Percentiles rank a stretch among this genome's conserved stretches.
Evolutionary conservation across 2,797 vertebrate genomes (phyloP).

Genomic region (Hemibagrus guttatus): DNA sequence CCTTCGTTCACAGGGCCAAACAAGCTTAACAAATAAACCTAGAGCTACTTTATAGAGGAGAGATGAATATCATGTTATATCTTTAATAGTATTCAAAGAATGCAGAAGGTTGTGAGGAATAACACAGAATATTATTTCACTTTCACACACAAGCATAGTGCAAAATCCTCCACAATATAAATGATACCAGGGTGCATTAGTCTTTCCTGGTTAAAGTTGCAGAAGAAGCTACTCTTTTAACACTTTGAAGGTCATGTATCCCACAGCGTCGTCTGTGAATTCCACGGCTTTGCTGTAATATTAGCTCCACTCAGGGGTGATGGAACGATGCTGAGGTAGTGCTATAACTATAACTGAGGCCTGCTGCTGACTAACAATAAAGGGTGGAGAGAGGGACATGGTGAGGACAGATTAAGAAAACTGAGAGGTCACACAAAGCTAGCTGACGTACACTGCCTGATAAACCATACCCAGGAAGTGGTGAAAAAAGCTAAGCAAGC

Average conservation of each 20-base stretch:
- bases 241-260: conserved; percentile 31
- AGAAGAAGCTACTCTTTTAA: conserved; percentile 33
- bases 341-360: conserved; percentile 34
- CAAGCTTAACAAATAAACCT: conserved; percentile 47
- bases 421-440: conserved; percentile 35
- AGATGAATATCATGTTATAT: conserved; percentile 59
- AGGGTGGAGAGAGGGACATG: conserved; percentile 31
- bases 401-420: conserved; percentile 35
- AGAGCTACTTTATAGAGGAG: conserved; percentile 39
- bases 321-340: conserved; percentile 42
- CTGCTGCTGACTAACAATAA: conserved; percentile 25
- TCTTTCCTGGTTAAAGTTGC: background rate
- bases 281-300: conserved; percentile 14
- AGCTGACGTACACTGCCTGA: conserved; percentile 5
- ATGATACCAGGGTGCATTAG: background rate
- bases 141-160: background rate
- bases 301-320: conserved; percentile 15
- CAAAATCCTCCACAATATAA: background rate
- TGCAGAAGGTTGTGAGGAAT: conserved; percentile 55
- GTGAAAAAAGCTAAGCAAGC: background rate
- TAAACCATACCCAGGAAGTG: conserved; percentile 21
- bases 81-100: conserved; percentile 68
- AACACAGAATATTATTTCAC: background rate
- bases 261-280: background rate
- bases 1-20: conserved; percentile 70